Evolutionary conservation across 2,113 vertebrate genomes (phyloP).

Genomic region (Cyanoramphus novaezelandiae): DNA sequence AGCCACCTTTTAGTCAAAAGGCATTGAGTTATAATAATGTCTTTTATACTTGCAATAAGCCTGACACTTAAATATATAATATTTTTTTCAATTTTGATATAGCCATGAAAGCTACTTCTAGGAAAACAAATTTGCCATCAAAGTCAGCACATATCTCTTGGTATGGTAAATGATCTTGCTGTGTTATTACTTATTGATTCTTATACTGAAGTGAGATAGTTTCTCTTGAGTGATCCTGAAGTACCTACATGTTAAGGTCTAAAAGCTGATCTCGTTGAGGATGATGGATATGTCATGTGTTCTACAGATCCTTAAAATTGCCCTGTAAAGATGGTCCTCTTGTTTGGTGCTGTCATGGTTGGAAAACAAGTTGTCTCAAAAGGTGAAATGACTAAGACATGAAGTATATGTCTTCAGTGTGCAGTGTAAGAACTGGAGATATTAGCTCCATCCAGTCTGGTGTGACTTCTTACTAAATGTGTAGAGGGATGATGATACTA

Average conservation of each 20-base stretch:
- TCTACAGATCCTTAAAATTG: neutral
- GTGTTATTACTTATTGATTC: neutral
- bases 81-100: neutral
- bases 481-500: neutral
- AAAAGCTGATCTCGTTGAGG: neutral
- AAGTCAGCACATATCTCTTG: neutral
- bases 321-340: neutral
- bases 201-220: neutral
- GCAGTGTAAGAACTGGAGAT: neutral
- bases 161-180: neutral
- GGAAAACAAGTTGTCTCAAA: neutral
- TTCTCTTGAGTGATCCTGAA: neutral
- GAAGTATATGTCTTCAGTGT: no score
- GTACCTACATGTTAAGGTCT: neutral
- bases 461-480: neutral
- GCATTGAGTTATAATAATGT: neutral
- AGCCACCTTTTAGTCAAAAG: neutral
- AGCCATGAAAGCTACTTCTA: neutral
- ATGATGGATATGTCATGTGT: neutral
- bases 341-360: rapidly evolving
- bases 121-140: neutral
- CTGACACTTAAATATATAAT: neutral
- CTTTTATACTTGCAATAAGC: neutral
- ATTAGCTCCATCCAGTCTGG: neutral
- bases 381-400: neutral